Base-by-base conservation (phyloP, 2,113 vertebrate genomes). In the Tauraco erythrolophus region DNA sequence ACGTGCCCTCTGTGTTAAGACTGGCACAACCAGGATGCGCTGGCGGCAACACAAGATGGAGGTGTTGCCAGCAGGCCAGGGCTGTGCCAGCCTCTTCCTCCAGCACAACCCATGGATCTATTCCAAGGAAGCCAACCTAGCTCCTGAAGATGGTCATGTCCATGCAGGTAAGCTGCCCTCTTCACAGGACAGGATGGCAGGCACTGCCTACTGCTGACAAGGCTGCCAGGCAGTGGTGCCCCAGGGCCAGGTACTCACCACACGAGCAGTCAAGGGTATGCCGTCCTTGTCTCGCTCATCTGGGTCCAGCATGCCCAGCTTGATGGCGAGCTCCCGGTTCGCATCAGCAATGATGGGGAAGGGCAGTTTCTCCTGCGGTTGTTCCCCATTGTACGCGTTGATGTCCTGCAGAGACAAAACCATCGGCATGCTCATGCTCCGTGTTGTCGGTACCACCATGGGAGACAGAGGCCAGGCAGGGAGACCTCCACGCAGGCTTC, bases 331-430 rank as follows among this genome's bases (percentile, higher is more conserved):
- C 74, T 99, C 98, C 78, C 99, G 97, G 66, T 99, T 98, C 10
- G 98, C 96, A 37, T 99, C 99, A 9, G 99, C 99, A 10, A 99
- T 99, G 97, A 99, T 99, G 70, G 99, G 99, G 95, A 99, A 99
- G 30, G 99, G 99, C 14, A 99, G 95, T 28, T 97, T 84, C 72
- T 94, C 94, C 14, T 86, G 95, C 5, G 98, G 87, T 11, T 98
- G 97, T 0, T 98, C 97, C 11, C 96, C 91, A 2, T 98, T 98
- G 84, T 99, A 99, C 0, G 99, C 98, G 5, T 99, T 98, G 91
- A 99, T 99, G 81, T 99, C 99, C 99, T 99, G 65, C 39, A 94
- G 30, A 76, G 57, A 91, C 39, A 95, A 69, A 96, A 76, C 33
- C n/a, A 45, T 2, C 0, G 18, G 21, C 19, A 21, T 0, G 1